These are phyloP conservation scores for Leucoptera coffeella DNA, from an alignment of 2,888 invertebrate genomes.

Conservation along the genomic window DNA sequence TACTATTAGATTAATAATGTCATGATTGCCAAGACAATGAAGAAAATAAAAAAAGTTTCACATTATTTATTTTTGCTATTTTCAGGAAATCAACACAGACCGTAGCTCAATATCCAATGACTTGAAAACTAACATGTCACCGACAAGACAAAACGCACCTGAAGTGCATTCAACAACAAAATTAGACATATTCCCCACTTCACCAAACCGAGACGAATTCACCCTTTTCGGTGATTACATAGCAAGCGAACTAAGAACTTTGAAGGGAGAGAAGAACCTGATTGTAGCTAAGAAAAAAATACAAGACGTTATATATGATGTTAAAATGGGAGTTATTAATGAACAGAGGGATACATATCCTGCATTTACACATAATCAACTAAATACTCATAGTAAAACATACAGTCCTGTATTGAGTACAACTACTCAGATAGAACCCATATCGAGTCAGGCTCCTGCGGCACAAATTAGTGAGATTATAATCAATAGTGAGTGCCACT, in stretches of 20 bases:
- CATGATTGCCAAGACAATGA: too few relatives aligned
- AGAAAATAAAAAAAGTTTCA: too few relatives aligned
- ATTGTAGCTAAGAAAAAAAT: conserved; percentile 55
- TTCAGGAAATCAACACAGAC: too few relatives aligned
- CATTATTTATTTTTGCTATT: too few relatives aligned
- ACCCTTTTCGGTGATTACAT: conserved; percentile 55
- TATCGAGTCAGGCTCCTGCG: conserved; percentile 18
- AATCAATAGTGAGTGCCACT: conserved; percentile 32
- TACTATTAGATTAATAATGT: too few relatives aligned
- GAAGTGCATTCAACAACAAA: conserved; percentile 17
- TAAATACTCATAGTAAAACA: conserved; percentile 25
- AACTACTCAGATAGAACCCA: conserved; percentile 24
- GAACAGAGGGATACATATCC: conserved; percentile 20
- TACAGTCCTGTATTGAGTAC: conserved; percentile 23
- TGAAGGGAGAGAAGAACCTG: conserved; percentile 49
- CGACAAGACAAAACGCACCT: too few relatives aligned
- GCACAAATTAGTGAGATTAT: conserved; percentile 36
- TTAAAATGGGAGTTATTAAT: conserved; percentile 51
- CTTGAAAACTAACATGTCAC: too few relatives aligned
- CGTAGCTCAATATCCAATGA: too few relatives aligned
- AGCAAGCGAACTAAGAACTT: conserved; percentile 51
- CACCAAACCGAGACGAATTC: conserved; percentile 43
- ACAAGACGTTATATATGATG: conserved; percentile 55
- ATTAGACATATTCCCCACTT: too few relatives aligned
- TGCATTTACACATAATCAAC: conserved; percentile 20